Base-by-base conservation (phyloP, 2,888 invertebrate species). In the Eupithecia tripunctaria region DNA sequence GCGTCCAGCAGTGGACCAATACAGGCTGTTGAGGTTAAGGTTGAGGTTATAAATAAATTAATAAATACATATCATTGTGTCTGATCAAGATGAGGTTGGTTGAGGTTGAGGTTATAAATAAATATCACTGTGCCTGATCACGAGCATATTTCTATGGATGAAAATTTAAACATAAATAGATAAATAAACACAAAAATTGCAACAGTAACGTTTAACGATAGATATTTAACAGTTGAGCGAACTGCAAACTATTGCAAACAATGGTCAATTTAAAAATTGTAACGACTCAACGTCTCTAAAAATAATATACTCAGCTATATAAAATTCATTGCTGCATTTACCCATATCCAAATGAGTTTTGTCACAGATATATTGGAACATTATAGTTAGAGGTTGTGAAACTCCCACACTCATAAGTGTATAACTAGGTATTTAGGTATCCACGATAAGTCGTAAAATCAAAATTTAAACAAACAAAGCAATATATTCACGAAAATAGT, bases 361-460 rank as follows among this genome's bases (percentile, higher is more conserved):
- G 1, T n/a, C 43, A n/a, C n/a, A 18, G 2, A 43, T 0, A n/a
- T 7, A n/a, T 6, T n/a, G 43, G 43, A 47, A 18, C 8, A n/a
- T 47, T n/a, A 18, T 7, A n/a, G 18, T n/a, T n/a, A 47, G 7
- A n/a, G 6, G 43, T n/a, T 47, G 7, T 8, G 8, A 12, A 38
- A 38, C 12, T 38, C 3, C 38, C n/a, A 18, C n/a, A n/a, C 0
- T 47, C 18, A 43, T 43, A 18, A 32, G 32, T 18, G 43, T 8
- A 47, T 47, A 1, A 2, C 8, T 51, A 21, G 43, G n/a, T 51
- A 51, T 21, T 47, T n/a, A n/a, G 47, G 21, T 51, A 21, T 4
- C 4, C 12, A n/a, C n/a, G 21, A 21, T 12, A 21, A 2, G n/a
- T 27, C 27, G 14, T 60, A 82, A 79, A 80, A n/a, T 10, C 8